Evolutionary conservation across 2,113 vertebrate species (phyloP), one percentile per base, ranked within the genome.

Genomic region (Heterotis niloticus): DNA sequence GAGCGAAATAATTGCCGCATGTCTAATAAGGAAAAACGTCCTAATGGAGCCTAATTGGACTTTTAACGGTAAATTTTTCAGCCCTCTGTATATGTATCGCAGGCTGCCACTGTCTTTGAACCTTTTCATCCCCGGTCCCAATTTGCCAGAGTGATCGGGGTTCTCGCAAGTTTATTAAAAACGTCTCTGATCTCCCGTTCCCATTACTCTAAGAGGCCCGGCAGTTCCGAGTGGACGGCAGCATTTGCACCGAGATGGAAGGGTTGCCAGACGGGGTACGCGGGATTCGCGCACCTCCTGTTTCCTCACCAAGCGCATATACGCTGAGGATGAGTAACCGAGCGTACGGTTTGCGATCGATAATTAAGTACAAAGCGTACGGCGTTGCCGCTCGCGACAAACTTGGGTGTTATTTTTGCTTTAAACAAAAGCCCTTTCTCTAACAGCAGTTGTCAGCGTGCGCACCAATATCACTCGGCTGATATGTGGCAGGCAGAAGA

Each of bases 141-240:
- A 74, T 75, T 80, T 80, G 64, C 78, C 71, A 10, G 70, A 34
- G 34, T 59, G 64, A 23, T 73, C 71, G 26, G 67, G 34, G 75
- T 28, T 80, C 52, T 59, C 44, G 52, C 70, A 23, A 56, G 51
- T 80, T 65, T 80, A 80, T 80, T 80, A 66, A 75, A 79, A 74
- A 80, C 67, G 51, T 80, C 71, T 80, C 70, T 80, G 78, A 79
- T 79, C 70, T 75, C 78, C 71, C 65, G 16, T 28, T 74, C 64
- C 69, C 73, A 79, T 79, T 79, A 79, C 60, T 73, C 65, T 52
- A 79, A 79, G 78, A 65, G 51, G 60, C 78, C 67, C 62, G 23
- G 71, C 64, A 10, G 12, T 64, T 56, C 51, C 57, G 71, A 80
- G 64, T 16, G 18, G 24, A 28, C 51, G 62, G 66, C 44, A 26